These are phyloP conservation scores for Lordiphosa mommai DNA, from an alignment of 1,140 invertebrate genomes.

Conservation along the genomic window DNA sequence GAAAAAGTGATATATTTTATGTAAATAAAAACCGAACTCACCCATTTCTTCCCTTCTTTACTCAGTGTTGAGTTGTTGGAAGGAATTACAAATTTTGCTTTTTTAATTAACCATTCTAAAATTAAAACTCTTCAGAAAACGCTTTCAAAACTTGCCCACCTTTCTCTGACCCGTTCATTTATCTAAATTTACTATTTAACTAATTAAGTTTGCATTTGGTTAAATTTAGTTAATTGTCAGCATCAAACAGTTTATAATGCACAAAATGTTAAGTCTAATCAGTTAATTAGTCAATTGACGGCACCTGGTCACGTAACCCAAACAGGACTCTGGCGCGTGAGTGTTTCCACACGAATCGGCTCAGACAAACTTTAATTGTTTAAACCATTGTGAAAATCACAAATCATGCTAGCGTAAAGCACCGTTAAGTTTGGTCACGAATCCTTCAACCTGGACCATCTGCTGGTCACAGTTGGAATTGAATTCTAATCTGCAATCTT, in stretches of 20 bases:
- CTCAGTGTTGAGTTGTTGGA: too few relatives aligned
- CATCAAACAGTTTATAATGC: constrained; percentile 5
- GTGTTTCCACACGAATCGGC: constrained; percentile 8
- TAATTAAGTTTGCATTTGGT: constrained; percentile 25
- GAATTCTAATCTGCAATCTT: constrained; percentile 5
- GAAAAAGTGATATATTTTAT: too few relatives aligned
- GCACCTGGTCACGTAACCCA: constrained; percentile 23
- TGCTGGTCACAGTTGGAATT: constrained; percentile 2
- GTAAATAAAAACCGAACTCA: too few relatives aligned
- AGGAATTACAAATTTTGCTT: too few relatives aligned
- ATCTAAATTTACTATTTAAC: constrained; percentile 14
- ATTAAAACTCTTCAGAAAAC: neutral
- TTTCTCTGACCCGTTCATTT: too few relatives aligned
- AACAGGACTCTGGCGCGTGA: constrained; percentile 18
- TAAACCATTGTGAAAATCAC: constrained; percentile 33
- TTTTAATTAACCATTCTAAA: too few relatives aligned
- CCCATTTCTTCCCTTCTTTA: too few relatives aligned
- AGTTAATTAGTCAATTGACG: constrained; percentile 34
- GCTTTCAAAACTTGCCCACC: neutral
- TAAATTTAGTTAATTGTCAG: constrained; percentile 9
- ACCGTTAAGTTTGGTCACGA: constrained; percentile 21
- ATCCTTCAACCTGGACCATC: constrained; percentile 5
- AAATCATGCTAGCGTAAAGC: constrained; percentile 44
- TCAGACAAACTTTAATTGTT: constrained; percentile 40
- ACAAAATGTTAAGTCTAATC: constrained; percentile 22